Conservation (phyloP, 2,113 vertebrate species). For the Spea bombifrons region DNA sequence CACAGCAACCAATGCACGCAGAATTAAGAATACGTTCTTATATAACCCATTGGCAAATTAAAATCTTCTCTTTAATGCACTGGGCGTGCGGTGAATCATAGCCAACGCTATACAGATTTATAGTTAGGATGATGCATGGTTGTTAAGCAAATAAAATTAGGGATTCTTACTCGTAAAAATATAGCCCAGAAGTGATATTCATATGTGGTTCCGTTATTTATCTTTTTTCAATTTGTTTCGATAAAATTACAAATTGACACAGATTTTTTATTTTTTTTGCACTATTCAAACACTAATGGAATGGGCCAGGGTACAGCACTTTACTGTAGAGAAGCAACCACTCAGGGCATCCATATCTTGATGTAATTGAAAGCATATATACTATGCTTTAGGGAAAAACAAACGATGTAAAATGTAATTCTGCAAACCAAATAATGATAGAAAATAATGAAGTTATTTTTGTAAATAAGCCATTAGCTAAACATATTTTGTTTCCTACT, state of each 20-base stretch:
- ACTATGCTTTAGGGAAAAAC: conserved; percentile 25
- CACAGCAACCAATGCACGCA: not conserved
- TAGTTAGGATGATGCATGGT: no score
- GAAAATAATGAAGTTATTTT: conserved; percentile 35
- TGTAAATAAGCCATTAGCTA: conserved; percentile 30
- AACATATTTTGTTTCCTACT: conserved; percentile 19
- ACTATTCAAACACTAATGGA: conserved; percentile 24
- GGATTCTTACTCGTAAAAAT: no score
- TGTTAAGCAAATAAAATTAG: no score
- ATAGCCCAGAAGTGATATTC: no score
- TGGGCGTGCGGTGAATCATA: no score
- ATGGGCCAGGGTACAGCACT: conserved; percentile 15
- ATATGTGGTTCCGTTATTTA: no score
- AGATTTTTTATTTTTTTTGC: conserved; percentile 5
- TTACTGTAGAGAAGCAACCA: conserved; percentile 6
- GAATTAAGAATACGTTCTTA: conserved; percentile 13
- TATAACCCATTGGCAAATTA: not conserved
- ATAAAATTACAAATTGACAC: no score
- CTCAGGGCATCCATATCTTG: conserved; percentile 29
- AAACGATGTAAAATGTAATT: conserved; percentile 34
- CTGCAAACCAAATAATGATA: conserved; percentile 25
- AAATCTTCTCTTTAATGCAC: not conserved
- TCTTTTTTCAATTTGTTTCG: no score
- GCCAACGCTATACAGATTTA: no score
- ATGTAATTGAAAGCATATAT: conserved; percentile 39